Conservation (phyloP, 1,140 invertebrate genomes). For the Platorchestia sp. region DNA sequence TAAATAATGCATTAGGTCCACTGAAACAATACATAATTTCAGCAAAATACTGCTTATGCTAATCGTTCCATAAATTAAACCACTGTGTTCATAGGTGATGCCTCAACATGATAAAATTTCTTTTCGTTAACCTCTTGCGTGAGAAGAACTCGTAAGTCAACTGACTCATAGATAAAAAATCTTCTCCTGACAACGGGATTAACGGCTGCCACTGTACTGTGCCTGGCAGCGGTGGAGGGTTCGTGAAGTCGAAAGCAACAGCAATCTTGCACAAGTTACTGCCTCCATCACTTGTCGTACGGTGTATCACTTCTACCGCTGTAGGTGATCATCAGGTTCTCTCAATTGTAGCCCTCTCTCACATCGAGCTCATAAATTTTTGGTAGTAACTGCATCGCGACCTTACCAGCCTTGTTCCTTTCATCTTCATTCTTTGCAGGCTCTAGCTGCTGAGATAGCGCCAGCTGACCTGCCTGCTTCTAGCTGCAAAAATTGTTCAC, state of each 20-base stretch:
- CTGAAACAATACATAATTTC: neutral
- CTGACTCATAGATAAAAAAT: neutral
- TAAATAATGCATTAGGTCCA: neutral
- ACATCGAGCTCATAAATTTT: conserved; percentile 27
- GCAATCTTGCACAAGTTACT: neutral
- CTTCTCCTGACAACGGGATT: neutral
- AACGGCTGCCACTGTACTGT: neutral
- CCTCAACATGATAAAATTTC: neutral
- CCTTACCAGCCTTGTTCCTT: neutral
- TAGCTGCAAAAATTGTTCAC: neutral
- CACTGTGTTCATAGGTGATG: neutral
- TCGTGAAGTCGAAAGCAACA: neutral
- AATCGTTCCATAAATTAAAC: neutral
- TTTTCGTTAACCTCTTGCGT: neutral
- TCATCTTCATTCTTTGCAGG: neutral
- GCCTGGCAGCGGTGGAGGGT: neutral
- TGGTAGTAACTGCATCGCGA: conserved; percentile 8
- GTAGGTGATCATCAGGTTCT: neutral
- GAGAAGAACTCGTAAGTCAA: neutral
- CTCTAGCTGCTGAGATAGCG: neutral
- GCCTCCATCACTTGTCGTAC: neutral
- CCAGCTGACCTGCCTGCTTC: conserved; percentile 16
- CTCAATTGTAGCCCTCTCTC: neutral
- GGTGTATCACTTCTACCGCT: neutral
- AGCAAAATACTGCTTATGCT: neutral